A percentile compares a stretch with the other conserved stretches of the same genome.
phyloP scores from a whole-genome alignment of 2,797 vertebrate species.

The Holocentrus rufus region DNA sequence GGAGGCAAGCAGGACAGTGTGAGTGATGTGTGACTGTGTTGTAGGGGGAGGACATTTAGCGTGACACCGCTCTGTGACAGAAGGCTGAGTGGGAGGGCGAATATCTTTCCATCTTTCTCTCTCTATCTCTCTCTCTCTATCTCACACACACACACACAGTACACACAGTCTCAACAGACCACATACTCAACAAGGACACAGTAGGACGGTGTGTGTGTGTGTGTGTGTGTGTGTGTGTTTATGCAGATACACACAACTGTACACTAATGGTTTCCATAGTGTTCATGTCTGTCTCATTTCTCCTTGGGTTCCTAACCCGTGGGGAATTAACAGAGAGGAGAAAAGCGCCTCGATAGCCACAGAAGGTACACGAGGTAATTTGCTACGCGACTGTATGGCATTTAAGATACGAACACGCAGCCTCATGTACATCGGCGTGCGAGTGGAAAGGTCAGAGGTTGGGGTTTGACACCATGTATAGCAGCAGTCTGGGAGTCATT shows the following conservation, averaged over 20 bases:
- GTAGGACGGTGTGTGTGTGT: conserved; percentile 1
- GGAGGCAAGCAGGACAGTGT: conserved; percentile 56
- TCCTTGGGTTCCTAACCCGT: conserved; percentile 47
- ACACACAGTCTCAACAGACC: background rate
- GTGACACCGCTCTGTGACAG: conserved; percentile 69
- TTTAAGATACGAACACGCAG: conserved; percentile 15
- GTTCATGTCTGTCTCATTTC: conserved; percentile 47
- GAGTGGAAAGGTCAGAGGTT: background rate
- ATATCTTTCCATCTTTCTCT: too few relatives aligned
- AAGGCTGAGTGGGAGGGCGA: conserved; percentile 70
- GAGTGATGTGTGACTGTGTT: conserved; percentile 71
- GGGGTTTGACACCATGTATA: too few relatives aligned
- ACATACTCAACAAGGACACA: background rate
- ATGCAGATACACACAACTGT: conserved; percentile 53
- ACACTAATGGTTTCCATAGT: conserved; percentile 22
- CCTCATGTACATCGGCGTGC: background rate
- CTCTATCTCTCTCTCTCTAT: conserved; percentile 52
- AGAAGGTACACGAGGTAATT: conserved; percentile 56
- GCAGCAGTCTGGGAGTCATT: too few relatives aligned
- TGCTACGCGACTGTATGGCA: conserved; percentile 31
- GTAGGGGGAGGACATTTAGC: conserved; percentile 70
- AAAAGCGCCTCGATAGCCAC: conserved; percentile 14
- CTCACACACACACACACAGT: conserved; percentile 29
- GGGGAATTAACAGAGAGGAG: conserved; percentile 43
- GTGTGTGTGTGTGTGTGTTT: conserved; percentile 25